These are phyloP conservation scores for Tangara arthus DNA, from an alignment of 2,797 vertebrate genomes.

Conservation along the genomic window DNA sequence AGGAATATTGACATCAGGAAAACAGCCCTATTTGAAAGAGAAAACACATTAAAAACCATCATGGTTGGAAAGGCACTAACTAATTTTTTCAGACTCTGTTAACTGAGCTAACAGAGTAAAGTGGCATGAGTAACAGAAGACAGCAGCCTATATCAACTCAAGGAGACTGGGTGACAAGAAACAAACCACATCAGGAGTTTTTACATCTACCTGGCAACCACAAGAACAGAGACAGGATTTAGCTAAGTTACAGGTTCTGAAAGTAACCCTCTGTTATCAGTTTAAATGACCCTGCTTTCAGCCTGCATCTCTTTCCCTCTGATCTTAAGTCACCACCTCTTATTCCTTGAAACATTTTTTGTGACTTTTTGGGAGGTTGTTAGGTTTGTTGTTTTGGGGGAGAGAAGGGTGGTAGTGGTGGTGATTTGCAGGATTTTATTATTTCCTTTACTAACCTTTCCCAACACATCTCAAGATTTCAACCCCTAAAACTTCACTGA, in stretches of 20 bases:
- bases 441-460: background rate
- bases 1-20: background rate
- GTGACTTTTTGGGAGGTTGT: background rate
- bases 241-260: background rate
- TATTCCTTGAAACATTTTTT: background rate
- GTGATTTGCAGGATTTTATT: background rate
- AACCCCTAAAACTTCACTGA: background rate
- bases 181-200: background rate
- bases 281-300: background rate
- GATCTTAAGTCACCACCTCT: background rate
- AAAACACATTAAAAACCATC: background rate
- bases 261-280: background rate
- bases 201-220: background rate
- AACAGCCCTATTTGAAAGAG: background rate
- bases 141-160: background rate
- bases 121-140: rapidly evolving
- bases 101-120: background rate
- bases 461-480: background rate
- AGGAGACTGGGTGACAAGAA: background rate
- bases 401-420: rapidly evolving
- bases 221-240: background rate
- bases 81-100: background rate
- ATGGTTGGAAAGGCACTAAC: background rate
- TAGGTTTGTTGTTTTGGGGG: background rate
- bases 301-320: background rate